phyloP scores from a whole-genome alignment of 2,888 invertebrate genomes.

The Eucera pruinosa region DNA sequence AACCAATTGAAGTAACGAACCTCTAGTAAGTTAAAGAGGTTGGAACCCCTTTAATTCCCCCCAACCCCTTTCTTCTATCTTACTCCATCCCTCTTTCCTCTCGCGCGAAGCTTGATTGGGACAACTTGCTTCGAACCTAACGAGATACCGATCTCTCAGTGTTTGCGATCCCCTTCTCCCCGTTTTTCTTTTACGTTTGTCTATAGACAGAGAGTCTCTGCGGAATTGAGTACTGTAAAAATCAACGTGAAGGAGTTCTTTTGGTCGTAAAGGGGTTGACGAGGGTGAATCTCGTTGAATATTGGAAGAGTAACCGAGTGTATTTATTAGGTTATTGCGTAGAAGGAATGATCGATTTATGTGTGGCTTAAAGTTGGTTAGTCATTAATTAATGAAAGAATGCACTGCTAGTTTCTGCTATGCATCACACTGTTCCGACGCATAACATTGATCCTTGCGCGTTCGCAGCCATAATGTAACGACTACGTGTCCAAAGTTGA shows the following conservation, averaged over 20 bases:
- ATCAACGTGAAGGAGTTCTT: not conserved
- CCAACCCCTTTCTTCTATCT: not conserved
- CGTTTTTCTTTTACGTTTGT: not conserved
- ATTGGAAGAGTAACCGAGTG: not conserved
- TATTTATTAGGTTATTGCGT: not conserved
- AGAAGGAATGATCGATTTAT: too few relatives aligned
- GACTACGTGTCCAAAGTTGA: too few relatives aligned
- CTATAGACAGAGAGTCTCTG: not conserved
- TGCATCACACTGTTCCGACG: too few relatives aligned
- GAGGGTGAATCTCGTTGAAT: too few relatives aligned
- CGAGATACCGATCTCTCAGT: conserved; percentile 33
- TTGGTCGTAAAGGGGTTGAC: not conserved
- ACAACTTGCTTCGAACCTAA: conserved; percentile 24
- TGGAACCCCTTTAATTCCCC: not conserved
- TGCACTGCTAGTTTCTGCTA: too few relatives aligned
- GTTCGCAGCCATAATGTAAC: too few relatives aligned
- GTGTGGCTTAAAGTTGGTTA: too few relatives aligned
- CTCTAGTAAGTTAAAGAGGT: conserved; percentile 22
- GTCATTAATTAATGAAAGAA: too few relatives aligned
- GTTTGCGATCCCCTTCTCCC: not conserved
- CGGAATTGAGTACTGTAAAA: not conserved
- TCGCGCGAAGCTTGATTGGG: conserved; percentile 28
- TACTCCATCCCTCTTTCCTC: not conserved
- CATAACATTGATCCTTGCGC: too few relatives aligned
- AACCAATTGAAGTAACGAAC: conserved; percentile 50